A percentile compares a stretch with the other conserved stretches of the same genome.
Conservation (phyloP, 1,140 invertebrate species). For the Drosophila ironensis region DNA sequence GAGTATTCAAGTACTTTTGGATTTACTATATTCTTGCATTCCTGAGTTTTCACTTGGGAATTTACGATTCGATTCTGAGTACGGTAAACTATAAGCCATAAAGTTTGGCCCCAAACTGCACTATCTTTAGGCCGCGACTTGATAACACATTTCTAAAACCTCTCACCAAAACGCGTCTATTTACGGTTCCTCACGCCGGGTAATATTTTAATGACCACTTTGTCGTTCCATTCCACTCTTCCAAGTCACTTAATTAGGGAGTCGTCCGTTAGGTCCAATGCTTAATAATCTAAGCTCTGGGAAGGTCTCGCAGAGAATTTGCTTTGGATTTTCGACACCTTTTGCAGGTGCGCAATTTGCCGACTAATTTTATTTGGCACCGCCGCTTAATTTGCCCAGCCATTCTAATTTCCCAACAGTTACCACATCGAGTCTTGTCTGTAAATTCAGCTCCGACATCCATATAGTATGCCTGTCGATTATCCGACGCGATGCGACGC, state of each 20-base stretch:
- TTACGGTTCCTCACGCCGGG: slow-evolving; percentile 16
- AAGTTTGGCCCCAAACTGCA: slow-evolving; percentile 1
- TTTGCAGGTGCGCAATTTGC: slow-evolving; percentile 12
- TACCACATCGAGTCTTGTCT: slow-evolving; percentile 14
- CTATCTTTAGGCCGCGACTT: neutral
- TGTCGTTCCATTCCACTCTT: neutral
- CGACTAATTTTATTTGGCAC: slow-evolving; percentile 28
- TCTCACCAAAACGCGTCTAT: neutral
- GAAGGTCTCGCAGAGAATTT: slow-evolving; percentile 4
- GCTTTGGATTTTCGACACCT: slow-evolving; percentile 9
- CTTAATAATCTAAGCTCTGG: neutral
- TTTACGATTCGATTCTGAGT: slow-evolving; percentile 1
- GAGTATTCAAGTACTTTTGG: slow-evolving; percentile 22
- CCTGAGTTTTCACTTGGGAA: slow-evolving; percentile 25
- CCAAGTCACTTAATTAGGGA: slow-evolving; percentile 26
- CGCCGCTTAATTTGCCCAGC: slow-evolving; percentile 29
- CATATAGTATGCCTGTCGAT: slow-evolving; percentile 38
- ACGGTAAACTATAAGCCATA: slow-evolving; percentile 8
- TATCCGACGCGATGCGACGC: slow-evolving; percentile 18
- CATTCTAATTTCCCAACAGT: slow-evolving; percentile 72
- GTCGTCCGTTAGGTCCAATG: slow-evolving; percentile 28
- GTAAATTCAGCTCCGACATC: slow-evolving; percentile 24
- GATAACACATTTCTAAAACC: neutral
- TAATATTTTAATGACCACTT: slow-evolving; percentile 37
- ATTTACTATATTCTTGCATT: slow-evolving; percentile 4